Conservation (phyloP, 92 coral and sea anemone species). For the Pocillopora meandrina region DNA sequence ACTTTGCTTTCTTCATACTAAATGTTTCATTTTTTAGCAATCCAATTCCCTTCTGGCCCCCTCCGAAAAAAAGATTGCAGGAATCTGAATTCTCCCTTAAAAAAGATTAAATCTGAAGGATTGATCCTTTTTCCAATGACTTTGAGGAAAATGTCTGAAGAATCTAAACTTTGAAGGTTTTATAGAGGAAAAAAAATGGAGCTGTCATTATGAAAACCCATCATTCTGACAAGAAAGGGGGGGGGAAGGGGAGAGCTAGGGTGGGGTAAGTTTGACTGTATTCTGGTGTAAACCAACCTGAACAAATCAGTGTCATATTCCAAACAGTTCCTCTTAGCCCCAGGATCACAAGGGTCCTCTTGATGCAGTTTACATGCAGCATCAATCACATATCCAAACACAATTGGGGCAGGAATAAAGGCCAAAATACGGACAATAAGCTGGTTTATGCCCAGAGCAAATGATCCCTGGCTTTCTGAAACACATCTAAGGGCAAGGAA, state of each 20-base stretch:
- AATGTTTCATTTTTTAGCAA: too few relatives aligned
- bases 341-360: constrained; percentile 80
- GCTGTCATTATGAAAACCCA: too few relatives aligned
- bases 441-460: constrained; percentile 94
- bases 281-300: constrained; percentile 57
- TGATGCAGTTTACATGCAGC: constrained; percentile 79
- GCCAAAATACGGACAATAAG: constrained; percentile 83
- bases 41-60: too few relatives aligned
- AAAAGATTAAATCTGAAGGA: background rate
- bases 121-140: background rate
- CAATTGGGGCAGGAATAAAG: constrained; percentile 89
- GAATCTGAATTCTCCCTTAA: too few relatives aligned
- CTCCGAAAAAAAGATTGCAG: too few relatives aligned
- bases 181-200: too few relatives aligned
- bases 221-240: too few relatives aligned
- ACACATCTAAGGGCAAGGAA: constrained; percentile 62
- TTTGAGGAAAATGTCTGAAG: background rate
- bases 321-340: constrained; percentile 81
- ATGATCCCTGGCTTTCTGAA: constrained; percentile 95
- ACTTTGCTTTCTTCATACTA: too few relatives aligned
- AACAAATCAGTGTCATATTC: constrained; percentile 79
- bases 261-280: too few relatives aligned
- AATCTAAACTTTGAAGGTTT: too few relatives aligned
- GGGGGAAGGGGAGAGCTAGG: too few relatives aligned
- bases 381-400: constrained; percentile 84